Evolutionary conservation across 2,797 vertebrate species (phyloP).

Genomic region (Arnoldichthys spilopterus): DNA sequence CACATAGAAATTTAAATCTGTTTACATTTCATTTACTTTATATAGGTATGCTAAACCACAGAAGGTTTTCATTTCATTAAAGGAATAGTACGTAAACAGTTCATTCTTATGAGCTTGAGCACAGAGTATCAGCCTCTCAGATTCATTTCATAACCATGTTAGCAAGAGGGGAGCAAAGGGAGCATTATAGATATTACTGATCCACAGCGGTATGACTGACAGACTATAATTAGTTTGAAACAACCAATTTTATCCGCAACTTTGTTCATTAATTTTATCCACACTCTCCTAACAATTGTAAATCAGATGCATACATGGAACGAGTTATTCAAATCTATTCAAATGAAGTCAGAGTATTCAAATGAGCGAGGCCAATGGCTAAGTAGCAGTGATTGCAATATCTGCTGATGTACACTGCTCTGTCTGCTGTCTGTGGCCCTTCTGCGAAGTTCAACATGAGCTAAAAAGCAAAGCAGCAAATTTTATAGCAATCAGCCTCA

Average conservation of each 20-base stretch:
- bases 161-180: constrained; percentile 32
- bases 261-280: constrained; percentile 50
- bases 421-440: constrained; percentile 12
- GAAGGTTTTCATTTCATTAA: not conserved
- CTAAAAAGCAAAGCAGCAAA: constrained; percentile 24
- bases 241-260: constrained; percentile 46
- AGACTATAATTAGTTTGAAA: constrained; percentile 54
- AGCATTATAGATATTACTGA: constrained; percentile 42
- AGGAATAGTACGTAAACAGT: not conserved
- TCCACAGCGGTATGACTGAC: constrained; percentile 48
- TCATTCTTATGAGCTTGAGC: constrained; percentile 7
- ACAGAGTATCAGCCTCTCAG: not conserved
- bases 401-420: constrained; percentile 36
- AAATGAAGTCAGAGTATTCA: constrained; percentile 56
- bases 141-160: not conserved
- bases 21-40: not conserved
- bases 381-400: constrained; percentile 52
- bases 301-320: constrained; percentile 55
- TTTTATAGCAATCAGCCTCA: constrained; percentile 29
- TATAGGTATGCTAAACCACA: not conserved
- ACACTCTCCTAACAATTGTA: constrained; percentile 50
- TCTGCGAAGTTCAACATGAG: constrained; percentile 13
- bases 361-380: constrained; percentile 47
- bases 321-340: constrained; percentile 62
- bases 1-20: not conserved